Evolutionary conservation across 2,888 invertebrate species (phyloP), one percentile per base, ranked within the genome.

Genomic region (Mythimna lalbum): DNA sequence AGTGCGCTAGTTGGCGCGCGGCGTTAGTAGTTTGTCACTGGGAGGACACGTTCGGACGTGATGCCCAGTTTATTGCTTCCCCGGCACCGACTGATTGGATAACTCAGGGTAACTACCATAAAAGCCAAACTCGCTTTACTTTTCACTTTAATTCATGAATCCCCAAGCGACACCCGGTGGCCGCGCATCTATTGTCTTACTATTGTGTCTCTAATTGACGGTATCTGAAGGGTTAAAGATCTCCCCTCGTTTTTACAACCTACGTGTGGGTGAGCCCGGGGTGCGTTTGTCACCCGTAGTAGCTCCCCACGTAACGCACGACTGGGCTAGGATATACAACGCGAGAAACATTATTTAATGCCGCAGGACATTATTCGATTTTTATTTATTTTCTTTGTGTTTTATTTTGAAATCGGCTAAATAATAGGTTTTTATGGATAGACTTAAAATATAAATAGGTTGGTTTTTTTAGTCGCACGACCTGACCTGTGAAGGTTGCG

Each of bases 61-160:
- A 92, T 90, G 88, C 81, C 88, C 90, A 89, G 90, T 93, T 93
- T 93, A 93, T 93, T 93, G 92, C 91, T 87, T 84, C 83, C 86
- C 89, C 85, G 87, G 88, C 85, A 87, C 82, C 83, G 88, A 88
- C 89, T 92, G 93, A 92, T 93, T 93, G 92, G 91, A 89, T 89
- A 90, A 89, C 91, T 87, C 87, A 82, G 85, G 69, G 87, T 85
- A 71, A 81, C 84, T 84, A 89, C 85, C 69, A 85, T 84, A 84
- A 88, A 86, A 86, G 82, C 86, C 83, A 84, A 86, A 87, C 85
- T 86, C 85, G 79, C 82, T 85, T 76, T 77, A 85, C 82, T 84
- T 82, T 78, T 84, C 82, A 84, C 82, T 84, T 82, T 69, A n/a
- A n/a, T n/a, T n/a, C n/a, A n/a, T n/a, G n/a, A n/a, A n/a, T n/a